Evolutionary conservation across 2,113 vertebrate genomes (phyloP).

Genomic region (Prinia subflava): DNA sequence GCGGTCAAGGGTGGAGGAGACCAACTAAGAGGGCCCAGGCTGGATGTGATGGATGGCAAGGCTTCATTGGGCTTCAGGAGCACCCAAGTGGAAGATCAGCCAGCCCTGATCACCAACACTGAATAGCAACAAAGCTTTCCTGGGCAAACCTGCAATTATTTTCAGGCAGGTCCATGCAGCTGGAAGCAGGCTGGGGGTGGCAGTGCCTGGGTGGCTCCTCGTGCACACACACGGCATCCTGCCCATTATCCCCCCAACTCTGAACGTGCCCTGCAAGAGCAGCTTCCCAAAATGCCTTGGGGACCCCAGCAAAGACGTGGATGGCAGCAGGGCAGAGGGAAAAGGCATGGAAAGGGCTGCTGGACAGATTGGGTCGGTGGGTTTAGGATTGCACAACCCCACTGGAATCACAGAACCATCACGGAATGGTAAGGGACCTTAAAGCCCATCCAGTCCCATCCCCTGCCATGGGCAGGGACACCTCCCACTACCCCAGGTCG

Average conservation of each 20-base stretch:
- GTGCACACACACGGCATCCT: neutral
- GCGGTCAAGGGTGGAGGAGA: neutral
- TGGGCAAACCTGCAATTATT: neutral
- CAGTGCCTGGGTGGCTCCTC: neutral
- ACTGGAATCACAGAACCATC: neutral
- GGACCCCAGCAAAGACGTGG: neutral
- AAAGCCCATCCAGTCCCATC: accelerated
- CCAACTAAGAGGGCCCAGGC: neutral
- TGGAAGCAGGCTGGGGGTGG: neutral
- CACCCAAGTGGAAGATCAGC: neutral
- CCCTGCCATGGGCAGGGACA: neutral
- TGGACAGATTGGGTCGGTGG: accelerated
- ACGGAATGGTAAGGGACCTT: neutral
- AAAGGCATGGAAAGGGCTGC: neutral
- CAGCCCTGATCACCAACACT: neutral
- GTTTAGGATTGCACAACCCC: neutral
- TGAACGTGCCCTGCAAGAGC: accelerated
- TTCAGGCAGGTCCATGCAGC: neutral
- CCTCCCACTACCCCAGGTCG: accelerated
- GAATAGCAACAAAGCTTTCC: neutral
- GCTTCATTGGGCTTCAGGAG: neutral
- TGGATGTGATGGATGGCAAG: accelerated
- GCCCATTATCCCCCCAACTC: neutral
- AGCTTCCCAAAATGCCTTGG: neutral
- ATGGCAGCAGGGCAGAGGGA: neutral